Evolutionary conservation across 1,140 invertebrate species (phyloP).

Genomic region (Dendroctonus valens): DNA sequence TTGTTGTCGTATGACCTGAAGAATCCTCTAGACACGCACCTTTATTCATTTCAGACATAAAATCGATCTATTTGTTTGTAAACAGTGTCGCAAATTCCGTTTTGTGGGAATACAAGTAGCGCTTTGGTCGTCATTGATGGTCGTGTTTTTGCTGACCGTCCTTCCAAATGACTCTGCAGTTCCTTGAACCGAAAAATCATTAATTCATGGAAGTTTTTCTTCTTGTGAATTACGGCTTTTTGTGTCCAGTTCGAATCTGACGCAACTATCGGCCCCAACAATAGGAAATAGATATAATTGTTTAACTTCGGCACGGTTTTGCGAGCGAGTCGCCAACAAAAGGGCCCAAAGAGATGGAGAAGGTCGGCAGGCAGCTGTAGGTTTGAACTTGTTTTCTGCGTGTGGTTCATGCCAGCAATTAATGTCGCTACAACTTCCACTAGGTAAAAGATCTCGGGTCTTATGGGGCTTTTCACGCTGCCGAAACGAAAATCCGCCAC

Average conservation of each 20-base stretch:
- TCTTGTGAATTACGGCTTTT: too few relatives aligned
- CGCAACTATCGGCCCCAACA: too few relatives aligned
- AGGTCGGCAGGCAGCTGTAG: not conserved
- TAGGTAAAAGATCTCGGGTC: not conserved
- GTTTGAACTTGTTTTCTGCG: not conserved
- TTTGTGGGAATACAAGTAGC: not conserved
- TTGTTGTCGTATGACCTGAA: too few relatives aligned
- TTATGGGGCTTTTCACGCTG: not conserved
- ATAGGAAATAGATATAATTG: too few relatives aligned
- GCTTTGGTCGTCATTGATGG: slow-evolving; percentile 1
- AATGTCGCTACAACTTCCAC: not conserved
- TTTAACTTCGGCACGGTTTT: too few relatives aligned
- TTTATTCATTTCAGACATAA: too few relatives aligned
- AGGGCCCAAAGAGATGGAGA: too few relatives aligned
- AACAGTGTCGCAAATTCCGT: too few relatives aligned
- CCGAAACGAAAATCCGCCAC: not conserved
- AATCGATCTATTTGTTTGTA: too few relatives aligned
- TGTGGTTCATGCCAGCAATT: not conserved
- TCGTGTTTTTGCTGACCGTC: slow-evolving; percentile 4
- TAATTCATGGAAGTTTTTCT: slow-evolving; percentile 4
- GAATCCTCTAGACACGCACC: too few relatives aligned
- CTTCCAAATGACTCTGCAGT: not conserved
- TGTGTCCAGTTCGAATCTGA: too few relatives aligned
- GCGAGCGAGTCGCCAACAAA: too few relatives aligned
- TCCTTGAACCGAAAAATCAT: slow-evolving; percentile 2